Conservation (phyloP, 1,140 invertebrate species). For the Periplaneta americana region DNA sequence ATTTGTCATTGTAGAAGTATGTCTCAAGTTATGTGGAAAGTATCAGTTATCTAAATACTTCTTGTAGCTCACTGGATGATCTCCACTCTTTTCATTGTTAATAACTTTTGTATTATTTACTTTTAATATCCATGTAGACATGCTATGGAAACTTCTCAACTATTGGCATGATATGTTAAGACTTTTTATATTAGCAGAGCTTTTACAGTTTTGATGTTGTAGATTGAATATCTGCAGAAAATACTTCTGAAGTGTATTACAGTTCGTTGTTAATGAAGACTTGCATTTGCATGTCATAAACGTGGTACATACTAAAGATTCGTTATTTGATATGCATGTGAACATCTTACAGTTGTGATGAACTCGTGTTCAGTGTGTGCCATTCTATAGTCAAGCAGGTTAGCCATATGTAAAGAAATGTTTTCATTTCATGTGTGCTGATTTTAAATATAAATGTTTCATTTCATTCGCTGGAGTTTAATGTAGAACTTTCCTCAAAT, state of each 20-base stretch:
- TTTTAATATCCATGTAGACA: neutral
- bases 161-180: too few relatives aligned
- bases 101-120: neutral
- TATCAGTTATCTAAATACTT: neutral
- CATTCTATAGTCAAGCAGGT: too few relatives aligned
- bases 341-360: neutral
- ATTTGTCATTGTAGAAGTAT: constrained; percentile 7
- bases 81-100: neutral
- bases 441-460: too few relatives aligned
- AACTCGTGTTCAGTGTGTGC: too few relatives aligned
- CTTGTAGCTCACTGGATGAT: neutral
- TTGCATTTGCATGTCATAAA: neutral
- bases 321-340: neutral
- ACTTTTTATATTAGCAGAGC: neutral
- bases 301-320: neutral
- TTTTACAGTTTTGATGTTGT: too few relatives aligned
- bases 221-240: neutral
- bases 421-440: too few relatives aligned
- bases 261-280: neutral
- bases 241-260: neutral
- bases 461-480: too few relatives aligned
- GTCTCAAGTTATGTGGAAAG: neutral
- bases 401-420: too few relatives aligned
- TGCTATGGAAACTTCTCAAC: neutral
- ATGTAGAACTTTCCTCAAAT: too few relatives aligned